These are phyloP conservation scores for Gouania willdenowi DNA, from an alignment of 2,797 vertebrate species.

Conservation along the genomic window DNA sequence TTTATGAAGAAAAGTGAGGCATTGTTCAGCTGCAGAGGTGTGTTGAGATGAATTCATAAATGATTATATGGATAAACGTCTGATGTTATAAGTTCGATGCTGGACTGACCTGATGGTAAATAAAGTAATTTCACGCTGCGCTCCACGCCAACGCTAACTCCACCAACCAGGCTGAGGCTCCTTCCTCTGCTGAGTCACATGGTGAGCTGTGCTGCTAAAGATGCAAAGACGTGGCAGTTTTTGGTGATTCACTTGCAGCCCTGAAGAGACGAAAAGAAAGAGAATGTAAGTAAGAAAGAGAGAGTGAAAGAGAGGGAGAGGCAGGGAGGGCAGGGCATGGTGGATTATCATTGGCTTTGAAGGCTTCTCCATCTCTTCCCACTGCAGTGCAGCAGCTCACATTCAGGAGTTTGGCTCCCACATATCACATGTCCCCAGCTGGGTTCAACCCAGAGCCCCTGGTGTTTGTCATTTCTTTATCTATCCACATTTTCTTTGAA, in stretches of 20 bases:
- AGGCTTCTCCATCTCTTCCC: slow-evolving; percentile 37
- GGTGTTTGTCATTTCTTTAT: slow-evolving; percentile 21
- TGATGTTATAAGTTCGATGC: no score
- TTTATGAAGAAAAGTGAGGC: no score
- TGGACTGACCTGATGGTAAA: slow-evolving; percentile 38
- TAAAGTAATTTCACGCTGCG: slow-evolving; percentile 60
- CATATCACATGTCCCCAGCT: slow-evolving; percentile 44
- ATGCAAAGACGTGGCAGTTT: slow-evolving; percentile 11
- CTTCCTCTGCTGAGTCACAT: slow-evolving; percentile 42
- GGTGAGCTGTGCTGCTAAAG: slow-evolving; percentile 14
- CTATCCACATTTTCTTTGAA: slow-evolving; percentile 7
- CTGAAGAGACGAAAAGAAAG: no score
- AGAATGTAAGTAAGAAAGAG: no score
- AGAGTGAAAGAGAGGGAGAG: slow-evolving; percentile 11
- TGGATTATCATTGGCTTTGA: slow-evolving; percentile 43
- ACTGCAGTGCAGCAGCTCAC: slow-evolving; percentile 64
- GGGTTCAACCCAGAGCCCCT: slow-evolving; percentile 38
- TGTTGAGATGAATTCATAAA: no score
- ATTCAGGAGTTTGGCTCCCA: slow-evolving; percentile 50
- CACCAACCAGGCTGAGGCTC: slow-evolving; percentile 36
- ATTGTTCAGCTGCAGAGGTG: no score
- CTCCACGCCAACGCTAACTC: slow-evolving; percentile 33
- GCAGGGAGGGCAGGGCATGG: slow-evolving; percentile 18
- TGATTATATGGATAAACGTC: no score
- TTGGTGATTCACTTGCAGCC: slow-evolving; percentile 36